phyloP scores from a whole-genome alignment of 2,888 invertebrate genomes.

The Nesidiocoris tenuis region DNA sequence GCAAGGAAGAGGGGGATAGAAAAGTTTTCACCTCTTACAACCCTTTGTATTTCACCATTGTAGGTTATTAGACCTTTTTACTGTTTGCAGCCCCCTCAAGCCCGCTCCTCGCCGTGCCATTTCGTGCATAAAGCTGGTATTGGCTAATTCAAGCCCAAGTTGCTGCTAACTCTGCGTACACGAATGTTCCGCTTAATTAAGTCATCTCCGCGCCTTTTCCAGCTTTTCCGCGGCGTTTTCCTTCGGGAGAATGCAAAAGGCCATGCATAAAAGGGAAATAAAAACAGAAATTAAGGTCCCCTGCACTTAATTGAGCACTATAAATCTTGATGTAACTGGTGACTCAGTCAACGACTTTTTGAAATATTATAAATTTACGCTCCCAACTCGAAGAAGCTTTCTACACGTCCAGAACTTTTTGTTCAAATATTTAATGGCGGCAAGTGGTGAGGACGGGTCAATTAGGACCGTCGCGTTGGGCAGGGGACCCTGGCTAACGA shows the following conservation, averaged over 20 bases:
- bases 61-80: conserved; percentile 44
- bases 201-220: conserved; percentile 34
- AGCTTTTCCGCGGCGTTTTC: conserved; percentile 24
- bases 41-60: conserved; percentile 31
- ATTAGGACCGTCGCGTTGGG: conserved; percentile 14
- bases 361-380: conserved; percentile 39
- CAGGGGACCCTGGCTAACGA: conserved; percentile 4
- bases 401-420: conserved; percentile 24
- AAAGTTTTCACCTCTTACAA: conserved; percentile 24
- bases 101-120: not conserved
- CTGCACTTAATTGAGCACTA: conserved; percentile 28
- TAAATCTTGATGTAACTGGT: conserved; percentile 42
- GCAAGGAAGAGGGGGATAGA: not conserved
- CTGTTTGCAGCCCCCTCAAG: conserved; percentile 28
- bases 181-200: conserved; percentile 43
- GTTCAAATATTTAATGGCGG: conserved; percentile 20
- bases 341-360: conserved; percentile 31
- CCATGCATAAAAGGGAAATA: conserved; percentile 39
- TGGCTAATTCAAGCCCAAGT: conserved; percentile 44
- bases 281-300: conserved; percentile 42
- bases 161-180: conserved; percentile 36
- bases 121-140: conserved; percentile 44
- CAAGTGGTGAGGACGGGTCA: conserved; percentile 12
- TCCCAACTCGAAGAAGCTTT: not conserved
- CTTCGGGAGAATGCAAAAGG: not conserved